Evolutionary conservation across 2,113 vertebrate genomes (phyloP), one percentile per base, ranked within the genome.

Genomic region (Pongo pygmaeus): DNA sequence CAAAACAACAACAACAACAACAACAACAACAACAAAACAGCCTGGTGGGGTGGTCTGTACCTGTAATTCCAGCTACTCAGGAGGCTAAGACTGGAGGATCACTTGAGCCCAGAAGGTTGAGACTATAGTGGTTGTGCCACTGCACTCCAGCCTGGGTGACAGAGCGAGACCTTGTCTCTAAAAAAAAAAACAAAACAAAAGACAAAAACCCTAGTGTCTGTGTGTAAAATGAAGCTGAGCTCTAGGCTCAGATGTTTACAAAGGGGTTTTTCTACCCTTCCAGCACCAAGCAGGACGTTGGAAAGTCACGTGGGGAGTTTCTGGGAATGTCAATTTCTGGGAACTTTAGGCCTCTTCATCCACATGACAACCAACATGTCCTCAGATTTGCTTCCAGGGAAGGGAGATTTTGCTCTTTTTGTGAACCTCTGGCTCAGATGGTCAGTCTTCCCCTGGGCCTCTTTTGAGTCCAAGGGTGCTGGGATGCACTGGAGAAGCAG

Each of bases 31-130:
- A 17, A 55, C 18, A 55, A 55, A 20, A 6, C 27, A 35, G 74
- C 43, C 3, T 1, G 0, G 12, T 8, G 13, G 7, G 25, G 43
- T 78, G 46, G 46, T 16, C 2, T 4, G 2, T 2, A 23, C 40
- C 25, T 77, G 13, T 14, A 16, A 40, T 77, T 23, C 38, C 25
- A 16, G 74, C 43, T 74, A 25, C 70, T 74, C 22, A 25, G 38
- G 38, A 77, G 43, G 6, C 43, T 77, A 25, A 74, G 38, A 38
- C 38, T 1, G 38, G 14, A 46, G 74, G 74, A 77, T 46, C 6
- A 0, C 25, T 16, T 46, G 40, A 77, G 6, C 43, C 43, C 13
- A 72, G 18, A 18, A 72, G n/a, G 8, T 35, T 17, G 32, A 69
- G 32, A 35, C 67, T 32, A 2, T 32, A 16, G 64, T 67, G 64